phyloP scores from a whole-genome alignment of 2,888 invertebrate species.

The Chouioia cunea region DNA sequence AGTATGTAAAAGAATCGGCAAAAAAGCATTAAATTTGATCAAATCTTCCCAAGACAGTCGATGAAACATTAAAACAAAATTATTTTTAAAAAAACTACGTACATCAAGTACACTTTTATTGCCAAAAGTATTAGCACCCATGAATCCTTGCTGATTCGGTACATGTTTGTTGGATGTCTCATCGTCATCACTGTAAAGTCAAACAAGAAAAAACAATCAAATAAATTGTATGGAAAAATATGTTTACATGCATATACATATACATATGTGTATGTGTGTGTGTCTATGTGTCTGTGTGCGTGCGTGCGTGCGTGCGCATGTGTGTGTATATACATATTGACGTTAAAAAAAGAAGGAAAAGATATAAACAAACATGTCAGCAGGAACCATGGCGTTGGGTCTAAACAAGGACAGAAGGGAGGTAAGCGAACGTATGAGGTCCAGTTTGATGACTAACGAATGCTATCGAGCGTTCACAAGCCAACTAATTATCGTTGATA shows the following conservation, averaged over 20 bases:
- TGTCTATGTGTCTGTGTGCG: too few species aligned
- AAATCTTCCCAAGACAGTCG: neutral
- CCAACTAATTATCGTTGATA: too few species aligned
- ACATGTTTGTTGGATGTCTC: slow-evolving; percentile 8
- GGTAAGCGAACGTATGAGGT: slow-evolving; percentile 17
- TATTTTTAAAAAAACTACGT: neutral
- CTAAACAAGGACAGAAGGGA: slow-evolving; percentile 9
- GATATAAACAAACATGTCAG: slow-evolving; percentile 34
- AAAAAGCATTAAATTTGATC: neutral
- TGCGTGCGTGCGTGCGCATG: too few species aligned
- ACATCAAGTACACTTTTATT: slow-evolving; percentile 29
- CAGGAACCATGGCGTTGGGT: slow-evolving; percentile 12
- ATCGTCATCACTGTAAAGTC: slow-evolving; percentile 16
- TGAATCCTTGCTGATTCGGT: neutral
- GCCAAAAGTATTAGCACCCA: neutral
- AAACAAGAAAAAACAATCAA: neutral
- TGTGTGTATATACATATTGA: too few species aligned
- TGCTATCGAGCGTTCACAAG: too few species aligned
- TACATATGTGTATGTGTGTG: too few species aligned
- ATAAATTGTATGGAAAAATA: neutral
- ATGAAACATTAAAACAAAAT: neutral
- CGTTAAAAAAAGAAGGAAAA: neutral
- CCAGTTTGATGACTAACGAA: slow-evolving; percentile 18
- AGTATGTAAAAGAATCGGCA: too few species aligned
- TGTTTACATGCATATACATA: too few species aligned